These are phyloP conservation scores for Bombus breviceps DNA, from an alignment of 1,140 invertebrate species.

Conservation along the genomic window DNA sequence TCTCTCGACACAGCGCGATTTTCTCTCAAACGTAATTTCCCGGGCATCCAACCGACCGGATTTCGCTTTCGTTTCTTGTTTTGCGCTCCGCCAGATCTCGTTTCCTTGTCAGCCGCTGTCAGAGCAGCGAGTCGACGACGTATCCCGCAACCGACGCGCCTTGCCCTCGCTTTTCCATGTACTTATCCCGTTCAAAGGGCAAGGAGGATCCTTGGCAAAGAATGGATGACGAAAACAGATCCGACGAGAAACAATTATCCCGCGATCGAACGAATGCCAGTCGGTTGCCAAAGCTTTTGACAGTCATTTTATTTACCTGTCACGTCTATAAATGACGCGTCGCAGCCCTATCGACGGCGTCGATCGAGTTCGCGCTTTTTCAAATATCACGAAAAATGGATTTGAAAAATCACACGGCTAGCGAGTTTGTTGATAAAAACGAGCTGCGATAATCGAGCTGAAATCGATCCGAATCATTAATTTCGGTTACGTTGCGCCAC, in stretches of 20 bases:
- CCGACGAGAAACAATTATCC: slow-evolving; percentile 13
- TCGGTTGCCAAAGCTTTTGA: not conserved
- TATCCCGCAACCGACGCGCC: not conserved
- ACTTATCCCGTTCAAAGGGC: not conserved
- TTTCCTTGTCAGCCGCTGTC: slow-evolving; percentile 31
- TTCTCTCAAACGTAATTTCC: slow-evolving; percentile 65
- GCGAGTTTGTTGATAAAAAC: not conserved
- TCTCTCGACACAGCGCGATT: not conserved
- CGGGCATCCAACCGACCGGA: slow-evolving; percentile 57
- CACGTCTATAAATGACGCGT: not conserved
- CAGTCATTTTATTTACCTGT: slow-evolving; percentile 31
- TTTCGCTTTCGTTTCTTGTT: slow-evolving; percentile 68
- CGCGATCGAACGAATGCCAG: not conserved
- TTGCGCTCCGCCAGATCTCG: slow-evolving; percentile 49
- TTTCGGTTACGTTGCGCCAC: not conserved
- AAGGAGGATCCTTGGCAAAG: too few relatives aligned
- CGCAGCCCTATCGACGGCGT: not conserved
- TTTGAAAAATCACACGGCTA: not conserved
- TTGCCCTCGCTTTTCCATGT: not conserved
- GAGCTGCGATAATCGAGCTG: not conserved
- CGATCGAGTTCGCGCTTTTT: not conserved
- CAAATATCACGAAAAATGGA: not conserved
- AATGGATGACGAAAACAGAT: not conserved
- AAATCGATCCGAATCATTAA: not conserved
- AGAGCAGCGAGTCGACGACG: not conserved